These are phyloP conservation scores for Heterohyrax brucei DNA, from an alignment of 2,797 vertebrate genomes.

Conservation along the genomic window DNA sequence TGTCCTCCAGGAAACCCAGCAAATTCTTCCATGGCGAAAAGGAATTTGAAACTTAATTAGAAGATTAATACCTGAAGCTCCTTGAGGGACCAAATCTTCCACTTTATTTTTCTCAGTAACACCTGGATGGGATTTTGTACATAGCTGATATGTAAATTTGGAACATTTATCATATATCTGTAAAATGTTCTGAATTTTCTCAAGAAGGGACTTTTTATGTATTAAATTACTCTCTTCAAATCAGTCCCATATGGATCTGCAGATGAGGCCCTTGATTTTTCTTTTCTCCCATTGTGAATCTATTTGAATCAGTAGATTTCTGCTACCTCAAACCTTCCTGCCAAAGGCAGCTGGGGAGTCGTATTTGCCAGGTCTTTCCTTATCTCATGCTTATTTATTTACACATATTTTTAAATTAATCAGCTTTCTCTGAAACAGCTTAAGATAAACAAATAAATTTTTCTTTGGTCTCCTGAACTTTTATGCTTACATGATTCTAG, in stretches of 20 bases:
- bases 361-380: not conserved
- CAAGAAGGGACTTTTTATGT: not conserved
- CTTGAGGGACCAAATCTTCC: not conserved
- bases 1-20: not conserved
- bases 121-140: not conserved
- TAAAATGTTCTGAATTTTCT: constrained; percentile 66
- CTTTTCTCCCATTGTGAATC: not conserved
- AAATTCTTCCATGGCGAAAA: not conserved
- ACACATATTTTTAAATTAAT: not conserved
- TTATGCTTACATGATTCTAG: not conserved
- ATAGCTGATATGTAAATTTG: constrained; percentile 32
- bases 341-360: constrained; percentile 44
- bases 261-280: not conserved
- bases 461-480: constrained; percentile 45
- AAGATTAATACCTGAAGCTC: constrained; percentile 24
- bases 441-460: not conserved
- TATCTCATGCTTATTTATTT: not conserved
- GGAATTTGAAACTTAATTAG: not conserved
- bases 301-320: not conserved
- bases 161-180: not conserved
- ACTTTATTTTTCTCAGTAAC: constrained; percentile 24
- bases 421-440: constrained; percentile 21
- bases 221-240: not conserved
- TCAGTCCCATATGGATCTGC: not conserved
- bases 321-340: not conserved